Base-by-base conservation (phyloP, 2,888 invertebrate genomes). In the Metellina segmentata region DNA sequence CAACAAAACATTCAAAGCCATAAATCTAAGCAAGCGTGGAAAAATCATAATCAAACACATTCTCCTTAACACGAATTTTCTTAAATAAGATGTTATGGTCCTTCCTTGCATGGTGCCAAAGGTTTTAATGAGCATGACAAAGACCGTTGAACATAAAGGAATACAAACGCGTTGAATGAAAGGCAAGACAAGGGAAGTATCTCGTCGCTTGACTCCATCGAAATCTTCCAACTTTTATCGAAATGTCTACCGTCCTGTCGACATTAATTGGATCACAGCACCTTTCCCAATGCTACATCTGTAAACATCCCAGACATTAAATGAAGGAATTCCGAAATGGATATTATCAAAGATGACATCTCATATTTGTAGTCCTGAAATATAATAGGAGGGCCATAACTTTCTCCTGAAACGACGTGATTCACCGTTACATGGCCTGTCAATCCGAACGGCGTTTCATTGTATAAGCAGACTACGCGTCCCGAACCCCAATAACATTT, bases 321-420 rank as follows among this genome's bases (percentile, higher is more conserved):
- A 48, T 8, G 69, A 48, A 81, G n/a, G 34, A 81, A 81, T 81
- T 81, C 81, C 81, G 5, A 48, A 49, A 11, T 20, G 20, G 20
- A 20, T 61, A 61, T 79, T 61, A 70, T 70, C 77, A 51, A 77
- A 51, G 77, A 77, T 77, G 77, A 51, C 16, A n/a, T 77, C 16
- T n/a, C 61, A 34, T 79, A 79, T 53, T 79, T 79, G 20, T 34
- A 13, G 20, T n/a, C 81, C 48, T n/a, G 13, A 70, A 69, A 61
- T n/a, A 81, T 69, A 81, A 81, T 61, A 81, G 69, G 81, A 81
- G n/a, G 34, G 9, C 70, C 70, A 82, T 82, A 82, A 82, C 52
- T 82, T 70, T 34, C 53, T n/a, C 7, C 7, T 7, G 71, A 9
- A 51, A 82, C 70, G 20, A 51, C 79, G 34, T 61, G 79, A 51